Evolutionary conservation across 2,888 invertebrate genomes (phyloP).

Genomic region (Acronicta alni): DNA sequence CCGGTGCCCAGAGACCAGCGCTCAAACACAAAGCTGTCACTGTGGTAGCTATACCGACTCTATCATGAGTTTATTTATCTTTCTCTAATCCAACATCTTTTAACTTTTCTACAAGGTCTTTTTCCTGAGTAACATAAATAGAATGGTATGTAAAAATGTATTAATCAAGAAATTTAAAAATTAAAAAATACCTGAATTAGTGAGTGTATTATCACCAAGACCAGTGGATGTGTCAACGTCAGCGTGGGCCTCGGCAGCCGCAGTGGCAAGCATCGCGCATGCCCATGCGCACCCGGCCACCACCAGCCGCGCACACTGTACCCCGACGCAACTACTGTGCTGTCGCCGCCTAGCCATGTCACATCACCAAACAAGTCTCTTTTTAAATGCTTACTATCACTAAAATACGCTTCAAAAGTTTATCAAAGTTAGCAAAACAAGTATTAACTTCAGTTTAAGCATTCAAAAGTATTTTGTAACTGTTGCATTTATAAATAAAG

Average conservation of each 20-base stretch:
- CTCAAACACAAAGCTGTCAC: too few relatives aligned
- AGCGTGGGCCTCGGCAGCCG: conserved; percentile 72
- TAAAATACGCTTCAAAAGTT: conserved; percentile 52
- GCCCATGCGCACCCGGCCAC: conserved; percentile 82
- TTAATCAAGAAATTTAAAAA: not conserved
- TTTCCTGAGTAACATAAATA: too few relatives aligned
- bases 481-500: conserved; percentile 28
- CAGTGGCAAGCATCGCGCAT: conserved; percentile 76
- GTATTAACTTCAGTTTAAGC: conserved; percentile 27
- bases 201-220: conserved; percentile 83
- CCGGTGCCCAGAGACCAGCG: too few relatives aligned
- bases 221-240: conserved; percentile 87
- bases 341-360: conserved; percentile 80
- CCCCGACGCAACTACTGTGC: conserved; percentile 58
- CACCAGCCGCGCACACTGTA: conserved; percentile 64
- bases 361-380: conserved; percentile 79
- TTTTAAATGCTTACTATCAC: conserved; percentile 48
- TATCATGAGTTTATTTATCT: too few relatives aligned
- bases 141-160: too few relatives aligned
- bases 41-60: too few relatives aligned
- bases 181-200: conserved; percentile 81
- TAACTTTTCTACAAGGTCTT: too few relatives aligned
- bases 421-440: conserved; percentile 36
- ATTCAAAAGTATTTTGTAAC: conserved; percentile 40
- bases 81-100: too few relatives aligned